phyloP scores from a whole-genome alignment of 1,140 invertebrate genomes.

The Drosophila pallidifrons region DNA sequence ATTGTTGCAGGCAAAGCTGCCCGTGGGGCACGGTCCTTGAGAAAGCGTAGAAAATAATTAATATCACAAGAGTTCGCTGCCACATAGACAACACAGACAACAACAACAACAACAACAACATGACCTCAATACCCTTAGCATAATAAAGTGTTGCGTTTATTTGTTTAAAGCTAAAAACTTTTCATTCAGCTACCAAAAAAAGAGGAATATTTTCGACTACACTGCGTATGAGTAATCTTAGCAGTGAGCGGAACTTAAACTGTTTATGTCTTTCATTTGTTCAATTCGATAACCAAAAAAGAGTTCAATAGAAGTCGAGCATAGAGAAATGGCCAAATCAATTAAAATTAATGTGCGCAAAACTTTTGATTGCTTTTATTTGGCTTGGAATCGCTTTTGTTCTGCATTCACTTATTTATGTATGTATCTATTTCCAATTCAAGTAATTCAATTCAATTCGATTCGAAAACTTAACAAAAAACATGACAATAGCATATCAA shows the following conservation, averaged over 20 bases:
- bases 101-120: conserved; percentile 11
- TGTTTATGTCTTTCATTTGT: background rate
- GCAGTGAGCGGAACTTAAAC: conserved; percentile 26
- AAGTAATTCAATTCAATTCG: conserved; percentile 35
- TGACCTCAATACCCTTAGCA: conserved; percentile 33
- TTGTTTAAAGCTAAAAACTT: conserved; percentile 27
- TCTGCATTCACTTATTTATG: conserved; percentile 38
- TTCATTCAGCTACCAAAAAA: conserved; percentile 16
- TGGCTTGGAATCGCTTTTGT: conserved; percentile 26
- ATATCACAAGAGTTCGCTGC: conserved; percentile 13
- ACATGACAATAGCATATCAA: conserved; percentile 16
- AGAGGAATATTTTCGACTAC: conserved; percentile 1
- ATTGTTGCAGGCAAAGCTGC: conserved; percentile 89
- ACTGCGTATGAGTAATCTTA: conserved; percentile 58
- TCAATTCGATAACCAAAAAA: background rate
- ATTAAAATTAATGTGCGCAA: conserved; percentile 72
- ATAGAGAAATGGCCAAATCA: conserved; percentile 48
- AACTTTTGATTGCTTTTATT: conserved; percentile 59
- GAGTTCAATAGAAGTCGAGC: conserved; percentile 23
- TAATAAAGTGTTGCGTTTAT: conserved; percentile 36
- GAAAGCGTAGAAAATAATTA: conserved; percentile 39
- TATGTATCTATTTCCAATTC: conserved; percentile 33
- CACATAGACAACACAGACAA: background rate
- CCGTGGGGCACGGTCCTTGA: conserved; percentile 86
- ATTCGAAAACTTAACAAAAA: conserved; percentile 1